These are phyloP conservation scores for Emydoidea blandingii DNA, from an alignment of 2,797 vertebrate genomes.

Conservation along the genomic window DNA sequence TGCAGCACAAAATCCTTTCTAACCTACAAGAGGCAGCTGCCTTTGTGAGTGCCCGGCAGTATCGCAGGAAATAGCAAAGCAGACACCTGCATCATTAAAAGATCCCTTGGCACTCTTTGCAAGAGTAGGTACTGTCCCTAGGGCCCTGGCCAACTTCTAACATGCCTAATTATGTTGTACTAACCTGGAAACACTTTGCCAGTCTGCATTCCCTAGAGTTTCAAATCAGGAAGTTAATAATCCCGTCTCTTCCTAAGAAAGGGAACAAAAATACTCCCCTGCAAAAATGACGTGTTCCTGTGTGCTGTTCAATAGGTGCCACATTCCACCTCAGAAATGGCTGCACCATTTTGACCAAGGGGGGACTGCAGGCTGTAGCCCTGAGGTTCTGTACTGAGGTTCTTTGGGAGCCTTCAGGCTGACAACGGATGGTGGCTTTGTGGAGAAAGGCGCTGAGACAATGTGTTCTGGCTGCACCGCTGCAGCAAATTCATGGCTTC, in stretches of 20 bases:
- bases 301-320: background rate
- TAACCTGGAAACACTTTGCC: background rate
- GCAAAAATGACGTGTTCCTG: background rate
- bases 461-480: background rate
- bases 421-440: background rate
- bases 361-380: background rate
- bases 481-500: background rate
- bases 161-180: background rate
- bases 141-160: background rate
- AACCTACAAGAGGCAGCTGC: background rate
- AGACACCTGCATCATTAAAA: background rate
- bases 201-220: background rate
- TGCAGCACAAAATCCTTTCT: background rate
- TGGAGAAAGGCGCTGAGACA: background rate
- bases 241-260: background rate
- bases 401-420: background rate
- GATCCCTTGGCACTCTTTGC: background rate
- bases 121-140: background rate
- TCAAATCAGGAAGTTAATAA: background rate
- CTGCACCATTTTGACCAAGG: background rate
- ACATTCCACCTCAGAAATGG: background rate
- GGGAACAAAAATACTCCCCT: background rate
- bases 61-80: background rate
- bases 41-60: background rate
- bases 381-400: background rate